Base-by-base conservation (phyloP, 2,113 vertebrate genomes). In the Macrotis lagotis region DNA sequence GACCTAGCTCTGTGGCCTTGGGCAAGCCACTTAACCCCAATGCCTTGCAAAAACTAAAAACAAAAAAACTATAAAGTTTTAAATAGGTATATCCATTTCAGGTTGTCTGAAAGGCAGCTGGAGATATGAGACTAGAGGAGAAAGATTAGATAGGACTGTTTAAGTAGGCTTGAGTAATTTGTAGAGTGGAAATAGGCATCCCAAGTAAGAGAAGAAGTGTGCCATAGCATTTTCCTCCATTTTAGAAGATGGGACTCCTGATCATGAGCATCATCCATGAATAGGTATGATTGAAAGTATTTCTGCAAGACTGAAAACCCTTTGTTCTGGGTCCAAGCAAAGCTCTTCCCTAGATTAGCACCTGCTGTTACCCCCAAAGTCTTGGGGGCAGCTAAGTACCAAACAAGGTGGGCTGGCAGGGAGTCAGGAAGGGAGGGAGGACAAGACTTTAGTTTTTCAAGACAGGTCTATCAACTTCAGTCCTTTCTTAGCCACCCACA, bases 121-220 rank as follows among this genome's bases (percentile, higher is more conserved):
- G n/a, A 83, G 19, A 44, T 44, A 16, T 44, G n/a, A 83, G 66
- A 24, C 59, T 37, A 59, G 55, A 66, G 2, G 25, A 53, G 25
- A 53, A 53, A 53, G 52, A 24, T 52, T 52, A 52, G 51, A 5
- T 52, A 25, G 51, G 51, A 25, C 24, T 52, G 24, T 52, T 55
- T 26, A 55, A 55, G 24, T 59, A 59, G 26, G 11, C 26, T 31
- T 59, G 31, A 37, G 55, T 66, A 48, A 93, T 92, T 91, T 52
- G 37, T 91, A 50, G 92, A 51, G 12, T 51, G 59, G 92, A 94
- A 95, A 91, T 51, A 37, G 9, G 0, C 5, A 91, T 91, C 25
- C 59, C 53, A 19, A n/a, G 50, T 66, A 19, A n/a, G 50, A 92
- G 14, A 95, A 95, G 28, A 90, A 90, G 92, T 37, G 2, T 90